phyloP scores from a whole-genome alignment of 2,888 invertebrate genomes.

The Lasius platythorax region DNA sequence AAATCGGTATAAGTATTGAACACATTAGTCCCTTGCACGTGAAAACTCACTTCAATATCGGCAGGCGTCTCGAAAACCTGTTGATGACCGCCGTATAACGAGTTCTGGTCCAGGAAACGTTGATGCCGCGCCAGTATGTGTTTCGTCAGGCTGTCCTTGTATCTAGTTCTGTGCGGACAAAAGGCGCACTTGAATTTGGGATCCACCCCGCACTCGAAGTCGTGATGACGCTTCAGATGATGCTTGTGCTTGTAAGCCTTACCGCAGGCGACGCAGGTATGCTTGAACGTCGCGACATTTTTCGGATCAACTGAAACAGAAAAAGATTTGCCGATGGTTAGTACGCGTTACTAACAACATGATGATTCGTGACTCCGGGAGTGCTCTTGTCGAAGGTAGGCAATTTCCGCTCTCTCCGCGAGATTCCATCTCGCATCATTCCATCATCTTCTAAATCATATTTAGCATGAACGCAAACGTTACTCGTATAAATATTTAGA shows the following conservation, averaged over 20 bases:
- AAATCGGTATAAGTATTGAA: constrained; percentile 71
- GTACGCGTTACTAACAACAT: neutral
- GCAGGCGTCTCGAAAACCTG: constrained; percentile 57
- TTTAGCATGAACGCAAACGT: constrained; percentile 5
- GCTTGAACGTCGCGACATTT: constrained; percentile 62
- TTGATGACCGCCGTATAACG: constrained; percentile 58
- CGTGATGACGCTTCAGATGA: constrained; percentile 82
- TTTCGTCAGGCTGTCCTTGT: constrained; percentile 83
- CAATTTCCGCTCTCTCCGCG: neutral
- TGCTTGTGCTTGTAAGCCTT: constrained; percentile 83
- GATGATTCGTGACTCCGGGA: constrained; percentile 17
- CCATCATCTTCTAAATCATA: constrained; percentile 7
- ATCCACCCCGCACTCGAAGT: constrained; percentile 86
- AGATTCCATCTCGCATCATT: constrained; percentile 16
- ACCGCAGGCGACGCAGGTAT: constrained; percentile 81
- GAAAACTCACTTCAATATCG: constrained; percentile 59
- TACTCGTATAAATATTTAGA: neutral
- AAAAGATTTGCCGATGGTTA: constrained; percentile 58
- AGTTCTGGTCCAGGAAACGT: constrained; percentile 69
- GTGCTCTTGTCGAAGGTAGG: neutral
- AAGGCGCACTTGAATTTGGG: constrained; percentile 85
- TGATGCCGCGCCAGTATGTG: constrained; percentile 82
- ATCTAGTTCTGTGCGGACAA: constrained; percentile 85
- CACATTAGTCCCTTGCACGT: constrained; percentile 56
- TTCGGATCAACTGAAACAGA: constrained; percentile 74